phyloP scores from a whole-genome alignment of 1,140 invertebrate genomes.

The Bombus sylvicola region DNA sequence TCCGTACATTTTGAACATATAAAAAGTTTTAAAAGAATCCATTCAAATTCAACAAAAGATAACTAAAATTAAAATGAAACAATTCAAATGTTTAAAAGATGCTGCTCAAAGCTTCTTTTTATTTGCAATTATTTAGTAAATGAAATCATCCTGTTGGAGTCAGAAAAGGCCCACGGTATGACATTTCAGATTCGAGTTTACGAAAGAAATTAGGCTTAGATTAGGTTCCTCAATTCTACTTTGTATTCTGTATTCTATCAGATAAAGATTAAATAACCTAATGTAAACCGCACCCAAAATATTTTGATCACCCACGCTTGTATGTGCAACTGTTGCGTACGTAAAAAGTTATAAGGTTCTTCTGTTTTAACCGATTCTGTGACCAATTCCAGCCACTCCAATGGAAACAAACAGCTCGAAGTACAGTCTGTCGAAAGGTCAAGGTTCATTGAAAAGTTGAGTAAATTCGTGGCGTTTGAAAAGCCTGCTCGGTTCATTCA shows the following conservation, averaged over 20 bases:
- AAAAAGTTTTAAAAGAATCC: no score
- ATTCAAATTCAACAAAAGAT: no score
- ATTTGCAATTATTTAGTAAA: no score
- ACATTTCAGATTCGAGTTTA: no score
- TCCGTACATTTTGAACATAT: no score
- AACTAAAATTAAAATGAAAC: no score
- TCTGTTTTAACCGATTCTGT: neutral
- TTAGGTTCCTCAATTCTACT: no score
- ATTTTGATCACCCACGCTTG: neutral
- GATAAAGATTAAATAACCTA: neutral
- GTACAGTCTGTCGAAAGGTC: constrained; percentile 5
- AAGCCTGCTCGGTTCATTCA: constrained; percentile 18
- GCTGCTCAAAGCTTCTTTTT: no score
- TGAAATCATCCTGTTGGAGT: no score
- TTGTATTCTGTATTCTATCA: no score
- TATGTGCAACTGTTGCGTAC: neutral
- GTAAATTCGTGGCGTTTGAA: constrained; percentile 15
- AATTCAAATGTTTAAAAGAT: no score
- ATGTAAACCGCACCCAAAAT: neutral
- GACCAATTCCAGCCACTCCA: neutral
- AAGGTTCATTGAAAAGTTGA: constrained; percentile 38
- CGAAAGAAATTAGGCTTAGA: no score
- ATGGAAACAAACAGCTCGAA: neutral
- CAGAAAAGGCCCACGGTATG: fast-evolving
- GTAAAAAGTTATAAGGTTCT: neutral